Evolutionary conservation across 2,113 vertebrate species (phyloP).

Genomic region (Eptatretus burgeri): DNA sequence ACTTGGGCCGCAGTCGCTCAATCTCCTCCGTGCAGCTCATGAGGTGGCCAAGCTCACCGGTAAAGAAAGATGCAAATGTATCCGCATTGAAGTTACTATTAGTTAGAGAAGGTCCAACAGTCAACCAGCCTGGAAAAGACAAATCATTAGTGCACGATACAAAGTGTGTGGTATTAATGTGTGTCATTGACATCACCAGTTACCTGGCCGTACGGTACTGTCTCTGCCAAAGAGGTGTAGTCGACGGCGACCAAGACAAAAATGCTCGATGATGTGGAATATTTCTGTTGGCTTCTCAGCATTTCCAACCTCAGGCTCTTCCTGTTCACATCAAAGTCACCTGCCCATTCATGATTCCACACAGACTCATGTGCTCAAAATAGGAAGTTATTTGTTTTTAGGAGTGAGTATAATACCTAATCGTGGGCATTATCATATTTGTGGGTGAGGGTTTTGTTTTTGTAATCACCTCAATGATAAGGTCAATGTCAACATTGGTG

Average conservation of each 20-base stretch:
- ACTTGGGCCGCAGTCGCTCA: slow-evolving; percentile 75
- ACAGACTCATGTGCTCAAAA: too few relatives aligned
- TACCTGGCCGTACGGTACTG: slow-evolving; percentile 77
- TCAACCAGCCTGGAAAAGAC: slow-evolving; percentile 46
- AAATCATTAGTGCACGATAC: neutral
- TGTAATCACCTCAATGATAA: slow-evolving; percentile 28
- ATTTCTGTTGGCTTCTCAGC: slow-evolving; percentile 95
- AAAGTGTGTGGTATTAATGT: neutral
- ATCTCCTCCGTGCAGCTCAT: slow-evolving; percentile 86
- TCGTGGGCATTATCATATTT: too few relatives aligned
- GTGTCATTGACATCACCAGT: neutral
- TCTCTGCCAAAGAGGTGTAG: slow-evolving; percentile 81
- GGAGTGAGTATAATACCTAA: too few relatives aligned
- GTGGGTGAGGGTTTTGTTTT: too few relatives aligned
- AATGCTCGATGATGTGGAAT: slow-evolving; percentile 92
- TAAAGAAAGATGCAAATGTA: slow-evolving; percentile 42
- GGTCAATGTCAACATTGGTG: slow-evolving; percentile 83
- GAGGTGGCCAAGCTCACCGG: slow-evolving; percentile 28
- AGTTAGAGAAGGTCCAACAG: slow-evolving; percentile 73
- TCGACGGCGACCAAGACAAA: slow-evolving; percentile 61
- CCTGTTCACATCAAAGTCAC: too few relatives aligned
- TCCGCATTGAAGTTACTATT: slow-evolving; percentile 93
- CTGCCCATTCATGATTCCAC: too few relatives aligned
- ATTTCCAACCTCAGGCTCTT: slow-evolving; percentile 74
- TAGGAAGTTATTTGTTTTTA: too few relatives aligned